A percentile compares a stretch with the other conserved stretches of the same genome.
phyloP scores from a whole-genome alignment of 2,113 vertebrate genomes.

The Phaetusa simplex region DNA sequence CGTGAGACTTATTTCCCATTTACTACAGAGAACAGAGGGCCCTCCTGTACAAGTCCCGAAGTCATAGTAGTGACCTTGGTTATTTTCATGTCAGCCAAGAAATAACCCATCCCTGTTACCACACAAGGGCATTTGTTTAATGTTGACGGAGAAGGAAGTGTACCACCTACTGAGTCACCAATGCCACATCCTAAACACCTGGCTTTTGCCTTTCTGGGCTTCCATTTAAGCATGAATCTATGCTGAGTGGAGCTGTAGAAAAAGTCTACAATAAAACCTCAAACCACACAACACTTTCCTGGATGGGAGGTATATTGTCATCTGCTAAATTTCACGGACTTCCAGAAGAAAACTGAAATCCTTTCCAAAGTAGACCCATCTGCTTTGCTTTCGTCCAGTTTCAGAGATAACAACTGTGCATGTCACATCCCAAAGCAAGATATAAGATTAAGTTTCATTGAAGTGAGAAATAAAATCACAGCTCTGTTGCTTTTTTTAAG shows the following conservation, averaged over 20 bases:
- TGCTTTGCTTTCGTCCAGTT: background rate
- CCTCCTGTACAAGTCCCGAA: background rate
- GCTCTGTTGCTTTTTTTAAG: background rate
- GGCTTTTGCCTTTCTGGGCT: conserved; percentile 9
- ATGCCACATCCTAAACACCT: conserved; percentile 61
- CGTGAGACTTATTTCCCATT: background rate
- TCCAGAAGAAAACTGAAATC: background rate
- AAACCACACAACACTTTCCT: background rate
- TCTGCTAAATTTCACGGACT: background rate
- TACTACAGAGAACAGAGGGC: background rate
- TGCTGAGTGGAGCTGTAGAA: background rate
- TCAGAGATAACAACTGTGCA: background rate
- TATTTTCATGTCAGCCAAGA: background rate
- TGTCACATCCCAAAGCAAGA: background rate
- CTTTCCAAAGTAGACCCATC: background rate
- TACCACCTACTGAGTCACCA: conserved; percentile 62
- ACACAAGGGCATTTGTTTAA: conserved; percentile 48
- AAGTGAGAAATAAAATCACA: background rate
- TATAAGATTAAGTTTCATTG: background rate
- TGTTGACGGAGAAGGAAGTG: conserved; percentile 26
- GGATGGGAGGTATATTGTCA: background rate
- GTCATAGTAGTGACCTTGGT: background rate
- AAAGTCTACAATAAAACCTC: background rate
- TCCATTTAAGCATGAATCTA: background rate
- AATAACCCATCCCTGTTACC: background rate